Evolutionary conservation across 2,797 vertebrate species (phyloP), one percentile per base, ranked within the genome.

Genomic region (Prunella strophiata): DNA sequence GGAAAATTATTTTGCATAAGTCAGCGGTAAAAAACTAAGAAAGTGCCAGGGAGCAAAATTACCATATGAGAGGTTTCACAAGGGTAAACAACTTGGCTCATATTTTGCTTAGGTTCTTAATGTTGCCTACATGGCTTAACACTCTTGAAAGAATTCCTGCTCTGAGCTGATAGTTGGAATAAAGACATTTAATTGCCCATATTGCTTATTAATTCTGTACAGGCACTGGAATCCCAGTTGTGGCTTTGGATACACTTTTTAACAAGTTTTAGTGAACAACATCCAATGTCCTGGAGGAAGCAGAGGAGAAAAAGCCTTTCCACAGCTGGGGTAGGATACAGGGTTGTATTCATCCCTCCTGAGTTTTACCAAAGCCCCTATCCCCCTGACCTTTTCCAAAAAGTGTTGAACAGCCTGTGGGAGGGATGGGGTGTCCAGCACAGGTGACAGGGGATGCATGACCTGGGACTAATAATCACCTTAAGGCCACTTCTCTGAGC

Each of bases 71-170:
- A 88, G 36, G 17, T 81, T 96, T 86, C 57, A 63, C 25, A 58
- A 82, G 68, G 68, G 65, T 58, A 62, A 86, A 91, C 57, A 91
- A 30, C 11, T 32, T 86, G 25, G 27, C 20, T 80, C n/a, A 57
- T 54, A 45, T 54, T 78, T 93, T 94, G 21, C 48, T 78, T 57
- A 81, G 29, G 43, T 70, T 91, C 58, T 96, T 96, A 83, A 42
- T 29, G 32, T 38, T 89, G 58, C 34, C 51, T 86, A 15, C 7
- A 45, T 36, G 66, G 34, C 13, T 92, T 85, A 72, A 61, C 0
- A 0, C 8, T 84, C 36, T 81, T 74, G 19, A 78, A 42, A 87
- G 55, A 22, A 63, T 67, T 80, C 57, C 45, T 70, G 10, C 13
- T 91, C 67, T 65, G 86, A 78, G n/a, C 13, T 57, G 54, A 74